Base-by-base conservation (phyloP, 2,113 vertebrate genomes). In the Paramisgurnus dabryanus region DNA sequence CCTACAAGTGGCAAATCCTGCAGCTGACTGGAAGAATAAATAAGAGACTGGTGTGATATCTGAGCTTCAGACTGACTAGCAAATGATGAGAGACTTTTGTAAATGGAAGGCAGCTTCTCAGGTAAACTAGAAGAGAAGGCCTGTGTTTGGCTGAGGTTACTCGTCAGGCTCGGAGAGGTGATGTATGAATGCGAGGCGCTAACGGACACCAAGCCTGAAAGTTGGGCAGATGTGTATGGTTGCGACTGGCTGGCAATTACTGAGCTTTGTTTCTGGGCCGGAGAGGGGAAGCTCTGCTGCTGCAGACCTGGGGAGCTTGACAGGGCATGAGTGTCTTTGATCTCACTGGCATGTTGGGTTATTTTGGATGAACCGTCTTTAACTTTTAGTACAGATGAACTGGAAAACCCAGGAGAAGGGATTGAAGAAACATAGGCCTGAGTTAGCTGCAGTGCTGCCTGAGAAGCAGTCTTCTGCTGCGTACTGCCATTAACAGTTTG, bases 241-340 rank as follows among this genome's bases (percentile, higher is more conserved):
- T 95, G 94, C 89, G 94, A 92, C 91, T 98, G 97, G 88, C 95
- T 95, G 67, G 96, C 92, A 89, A 97, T 94, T 82, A 96, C 95
- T 47, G 96, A 95, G 87, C 93, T 97, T 90, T 95, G 95, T 86
- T 96, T 98, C 67, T 95, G 95, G 83, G 91, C 92, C 83, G 94
- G 91, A 88, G 96, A 96, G 83, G 94, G 92, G 91, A 95, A 99
- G 82, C 88, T 95, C 86, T 96, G 95, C 63, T 95, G 95, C 85
- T 95, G 96, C 72, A 92, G 91, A 63, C 92, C 83, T 82, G 93
- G 91, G 82, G 93, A 92, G 85, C 91, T 80, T 79, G 89, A 93
- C 85, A 94, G 95, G 89, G 95, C 91, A 87, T 93, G 85, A 63
- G 88, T 91, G 70, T 94, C 95, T 58, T 92, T 90, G 39, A 87